Evolutionary conservation across 2,888 invertebrate genomes (phyloP), one percentile per base, ranked within the genome.

Genomic region (Pammene aurita): DNA sequence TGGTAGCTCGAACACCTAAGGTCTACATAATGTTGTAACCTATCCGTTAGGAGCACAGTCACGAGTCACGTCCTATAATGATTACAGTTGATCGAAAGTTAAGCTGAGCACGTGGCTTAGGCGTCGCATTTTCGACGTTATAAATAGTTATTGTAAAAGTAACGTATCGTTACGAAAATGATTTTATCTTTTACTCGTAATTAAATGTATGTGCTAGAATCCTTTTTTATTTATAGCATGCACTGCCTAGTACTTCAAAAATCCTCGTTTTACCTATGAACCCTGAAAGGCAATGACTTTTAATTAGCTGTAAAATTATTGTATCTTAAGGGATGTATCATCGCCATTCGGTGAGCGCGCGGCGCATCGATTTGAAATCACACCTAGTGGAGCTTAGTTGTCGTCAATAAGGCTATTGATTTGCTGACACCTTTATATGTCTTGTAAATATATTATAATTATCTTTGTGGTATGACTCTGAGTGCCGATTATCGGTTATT

Each of bases 371-470:
- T 89, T 90, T 89, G 80, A 88, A 90, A 90, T 90, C 92, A 90
- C 88, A 88, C 88, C 87, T 91, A 92, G 91, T 88, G 87, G 88
- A 90, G 88, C 88, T 89, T 92, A 90, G 90, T 88, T 88, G 87
- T 88, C 85, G 87, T 88, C 89, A 85, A 87, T 87, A 87, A 87
- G 88, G 87, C 89, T 89, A 88, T 89, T 88, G 84, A 84, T 90
- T 91, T 91, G 89, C 91, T 89, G 90, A 86, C 86, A 88, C 87
- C 87, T 89, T 86, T 88, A 87, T 87, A 85, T 87, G 90, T 92
- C 88, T 87, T 92, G 92, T 92, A 92, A 92, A 92, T 92, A 91
- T 92, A 90, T 87, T 87, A 87, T 89, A 84, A 89, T 90, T 85
- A 87, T 88, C 86, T 87, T 88, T 84, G 90, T 84, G 86, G 88